phyloP scores from a whole-genome alignment of 2,888 invertebrate species.

The Polietes domitor region DNA sequence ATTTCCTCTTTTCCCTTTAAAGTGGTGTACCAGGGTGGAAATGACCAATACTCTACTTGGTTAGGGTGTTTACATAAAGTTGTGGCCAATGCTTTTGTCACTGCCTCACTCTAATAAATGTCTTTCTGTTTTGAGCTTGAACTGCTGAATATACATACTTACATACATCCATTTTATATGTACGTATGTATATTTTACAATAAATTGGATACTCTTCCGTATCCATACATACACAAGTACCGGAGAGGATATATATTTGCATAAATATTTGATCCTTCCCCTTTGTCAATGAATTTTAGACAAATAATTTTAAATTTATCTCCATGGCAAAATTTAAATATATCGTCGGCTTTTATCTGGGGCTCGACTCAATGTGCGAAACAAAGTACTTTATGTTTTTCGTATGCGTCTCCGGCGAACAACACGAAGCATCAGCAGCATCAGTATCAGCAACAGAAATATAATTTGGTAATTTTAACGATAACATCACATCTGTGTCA shows the following conservation, averaged over 20 bases:
- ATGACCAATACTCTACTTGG: no score
- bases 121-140: no score
- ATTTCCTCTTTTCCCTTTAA: no score
- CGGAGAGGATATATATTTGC: background rate
- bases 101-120: no score
- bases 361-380: background rate
- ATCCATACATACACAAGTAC: background rate
- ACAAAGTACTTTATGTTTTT: conserved; percentile 9
- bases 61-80: no score
- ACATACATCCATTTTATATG: background rate
- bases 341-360: background rate
- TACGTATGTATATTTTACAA: background rate
- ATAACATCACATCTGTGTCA: conserved; percentile 37
- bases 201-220: background rate
- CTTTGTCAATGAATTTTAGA: background rate
- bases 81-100: no score
- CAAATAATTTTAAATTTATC: conserved; percentile 33
- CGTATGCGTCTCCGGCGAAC: background rate
- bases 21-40: no score
- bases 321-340: background rate
- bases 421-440: background rate
- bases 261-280: background rate
- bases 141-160: background rate
- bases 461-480: conserved; percentile 25
- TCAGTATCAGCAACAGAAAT: background rate